Evolutionary conservation across 2,888 invertebrate species (phyloP).

Genomic region (Hoplodrina ambigua): DNA sequence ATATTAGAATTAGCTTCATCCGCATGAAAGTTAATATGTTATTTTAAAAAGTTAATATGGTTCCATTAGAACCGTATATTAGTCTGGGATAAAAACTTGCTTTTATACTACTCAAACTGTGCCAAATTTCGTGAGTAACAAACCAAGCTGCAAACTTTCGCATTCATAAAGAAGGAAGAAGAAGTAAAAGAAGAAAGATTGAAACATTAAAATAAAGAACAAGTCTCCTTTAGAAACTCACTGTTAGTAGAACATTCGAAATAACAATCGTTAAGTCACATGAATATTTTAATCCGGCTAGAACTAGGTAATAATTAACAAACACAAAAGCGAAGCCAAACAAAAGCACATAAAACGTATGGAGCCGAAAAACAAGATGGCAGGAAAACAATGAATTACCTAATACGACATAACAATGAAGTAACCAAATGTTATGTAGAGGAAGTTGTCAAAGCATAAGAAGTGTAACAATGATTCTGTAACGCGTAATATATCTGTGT

Average conservation of each 20-base stretch:
- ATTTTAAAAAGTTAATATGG: too few species aligned
- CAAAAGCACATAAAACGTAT: slow-evolving; percentile 37
- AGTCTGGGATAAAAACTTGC: too few species aligned
- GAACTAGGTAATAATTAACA: slow-evolving; percentile 9
- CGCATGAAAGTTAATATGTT: too few species aligned
- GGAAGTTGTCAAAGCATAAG: slow-evolving; percentile 57
- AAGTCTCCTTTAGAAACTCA: background rate
- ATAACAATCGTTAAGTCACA: slow-evolving; percentile 1
- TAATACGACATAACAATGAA: slow-evolving; percentile 59
- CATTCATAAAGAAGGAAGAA: too few species aligned
- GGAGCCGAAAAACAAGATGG: slow-evolving; percentile 30
- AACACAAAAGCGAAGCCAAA: slow-evolving; percentile 37
- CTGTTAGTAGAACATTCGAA: background rate
- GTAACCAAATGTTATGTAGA: slow-evolving; percentile 53
- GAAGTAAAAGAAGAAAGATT: too few species aligned
- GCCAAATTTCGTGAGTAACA: too few species aligned
- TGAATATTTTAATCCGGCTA: background rate
- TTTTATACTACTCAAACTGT: too few species aligned
- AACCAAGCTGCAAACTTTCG: too few species aligned
- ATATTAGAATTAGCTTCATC: background rate
- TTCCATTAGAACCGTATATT: too few species aligned
- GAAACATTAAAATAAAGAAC: too few species aligned
- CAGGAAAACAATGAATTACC: slow-evolving; percentile 58
- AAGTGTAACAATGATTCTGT: slow-evolving; percentile 59
- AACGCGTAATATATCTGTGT: slow-evolving; percentile 42